phyloP scores from a whole-genome alignment of 30 jellyfish, hydroid and myxozoan species.

The Catostylus mosaicus region DNA sequence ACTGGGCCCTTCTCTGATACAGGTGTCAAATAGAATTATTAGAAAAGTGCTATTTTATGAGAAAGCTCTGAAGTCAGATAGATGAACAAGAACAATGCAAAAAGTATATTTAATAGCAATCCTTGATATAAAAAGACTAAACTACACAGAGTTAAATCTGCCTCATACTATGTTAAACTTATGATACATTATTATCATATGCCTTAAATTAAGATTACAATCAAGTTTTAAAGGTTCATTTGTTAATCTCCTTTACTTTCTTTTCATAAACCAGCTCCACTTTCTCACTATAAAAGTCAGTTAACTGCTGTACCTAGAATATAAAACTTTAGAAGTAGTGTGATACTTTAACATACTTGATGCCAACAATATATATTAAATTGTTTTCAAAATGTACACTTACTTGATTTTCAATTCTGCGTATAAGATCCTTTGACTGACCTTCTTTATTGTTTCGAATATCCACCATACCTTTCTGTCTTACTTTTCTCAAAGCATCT shows the following conservation, averaged over 20 bases:
- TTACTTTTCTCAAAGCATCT: conserved; percentile 52
- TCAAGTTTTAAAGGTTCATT: conserved; percentile 23
- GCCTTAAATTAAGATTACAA: neutral
- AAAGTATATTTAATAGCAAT: too few species aligned
- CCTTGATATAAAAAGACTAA: too few species aligned
- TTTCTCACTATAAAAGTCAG: conserved; percentile 44
- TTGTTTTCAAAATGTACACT: neutral
- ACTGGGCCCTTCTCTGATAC: too few species aligned
- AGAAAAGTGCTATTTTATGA: too few species aligned
- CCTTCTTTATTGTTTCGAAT: conserved; percentile 63
- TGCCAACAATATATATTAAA: neutral
- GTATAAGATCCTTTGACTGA: conserved; percentile 60
- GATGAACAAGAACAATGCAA: too few species aligned
- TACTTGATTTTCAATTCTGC: conserved; percentile 56
- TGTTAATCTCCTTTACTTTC: conserved; percentile 20
- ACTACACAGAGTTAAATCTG: too few species aligned
- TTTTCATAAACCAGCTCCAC: conserved; percentile 31
- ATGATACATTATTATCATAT: neutral
- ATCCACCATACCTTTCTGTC: conserved; percentile 70
- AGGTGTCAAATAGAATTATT: too few species aligned
- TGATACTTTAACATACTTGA: neutral
- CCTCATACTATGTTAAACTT: too few species aligned
- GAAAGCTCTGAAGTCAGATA: too few species aligned
- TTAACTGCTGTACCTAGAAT: conserved; percentile 57
- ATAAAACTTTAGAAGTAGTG: neutral